These are phyloP conservation scores for Atrichornis clamosus DNA, from an alignment of 2,113 vertebrate species.

Conservation along the genomic window DNA sequence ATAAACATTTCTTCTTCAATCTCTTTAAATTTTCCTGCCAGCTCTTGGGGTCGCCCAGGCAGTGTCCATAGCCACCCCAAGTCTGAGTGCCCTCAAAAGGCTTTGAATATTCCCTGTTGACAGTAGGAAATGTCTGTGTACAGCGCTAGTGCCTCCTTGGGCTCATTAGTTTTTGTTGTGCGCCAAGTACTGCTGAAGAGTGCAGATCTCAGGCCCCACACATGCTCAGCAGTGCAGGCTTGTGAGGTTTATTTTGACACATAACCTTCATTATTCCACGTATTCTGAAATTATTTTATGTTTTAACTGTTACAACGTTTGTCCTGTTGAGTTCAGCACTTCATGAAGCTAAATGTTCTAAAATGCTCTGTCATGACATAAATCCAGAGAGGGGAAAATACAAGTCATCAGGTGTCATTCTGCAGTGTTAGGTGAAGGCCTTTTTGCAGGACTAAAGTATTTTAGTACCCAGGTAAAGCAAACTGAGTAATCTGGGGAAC, in stretches of 20 bases:
- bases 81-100: not conserved
- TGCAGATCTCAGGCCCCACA: fast-evolving
- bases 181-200: not conserved
- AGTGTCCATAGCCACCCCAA: not conserved
- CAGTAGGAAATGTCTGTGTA: not conserved
- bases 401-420: fast-evolving
- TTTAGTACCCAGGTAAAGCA: not conserved
- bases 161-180: fast-evolving
- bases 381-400: not conserved
- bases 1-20: not conserved
- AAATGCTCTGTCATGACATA: not conserved
- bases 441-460: not conserved
- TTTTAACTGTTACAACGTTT: not conserved
- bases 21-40: not conserved
- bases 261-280: not conserved
- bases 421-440: not conserved
- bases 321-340: not conserved
- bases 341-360: not conserved
- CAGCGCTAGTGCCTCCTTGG: fast-evolving
- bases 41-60: not conserved
- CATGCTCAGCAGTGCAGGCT: not conserved
- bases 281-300: not conserved
- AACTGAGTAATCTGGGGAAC: not conserved
- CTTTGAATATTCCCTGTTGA: not conserved
- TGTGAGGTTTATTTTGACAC: not conserved